Evolutionary conservation across 2,113 vertebrate species (phyloP), one percentile per base, ranked within the genome.

Genomic region (Protobothrops flavoviridis): DNA sequence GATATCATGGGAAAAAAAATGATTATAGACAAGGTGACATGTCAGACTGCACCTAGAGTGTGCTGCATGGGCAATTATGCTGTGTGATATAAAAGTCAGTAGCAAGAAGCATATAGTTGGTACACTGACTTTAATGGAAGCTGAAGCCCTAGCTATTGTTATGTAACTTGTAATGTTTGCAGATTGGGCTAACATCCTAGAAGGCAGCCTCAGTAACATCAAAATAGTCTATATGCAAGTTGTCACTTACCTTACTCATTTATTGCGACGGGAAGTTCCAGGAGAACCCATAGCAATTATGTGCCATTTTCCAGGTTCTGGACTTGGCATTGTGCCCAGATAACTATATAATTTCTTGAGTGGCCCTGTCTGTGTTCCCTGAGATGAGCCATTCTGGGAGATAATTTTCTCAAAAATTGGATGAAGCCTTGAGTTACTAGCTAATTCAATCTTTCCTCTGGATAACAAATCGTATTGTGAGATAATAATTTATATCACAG

Each of bases 401-500:
- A 81, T 81, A 81, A 81, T 81, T 81, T 81, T 81, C 33, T 81
- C 74, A 81, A 81, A 43, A 81, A 81, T 81, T 81, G 74, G 74
- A 81, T 81, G 39, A 81, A 43, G 74, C 33, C 74, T 81, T 81
- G 74, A 81, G 33, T 81, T 81, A 81, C 43, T 94, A 92, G 95
- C 90, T 95, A 23, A 94, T 94, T 97, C 96, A 96, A 90, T 97
- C 74, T 81, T 81, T 89, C 93, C 95, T 43, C 59, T 50, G 94
- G 89, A 9, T 95, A 95, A 94, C 33, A 94, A 95, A 95, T 93
- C 89, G 43, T 95, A 93, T 95, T 64, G 57, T 90, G 81, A 89
- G 21, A 94, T 90, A 91, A 29, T 96, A 96, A 97, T 96, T 98
- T 96, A 96, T 57, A 95, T 94, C 93, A 95, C 94, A 95, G 96